These are phyloP conservation scores for Perodicticus potto DNA, from an alignment of 2,797 vertebrate species.

Conservation along the genomic window DNA sequence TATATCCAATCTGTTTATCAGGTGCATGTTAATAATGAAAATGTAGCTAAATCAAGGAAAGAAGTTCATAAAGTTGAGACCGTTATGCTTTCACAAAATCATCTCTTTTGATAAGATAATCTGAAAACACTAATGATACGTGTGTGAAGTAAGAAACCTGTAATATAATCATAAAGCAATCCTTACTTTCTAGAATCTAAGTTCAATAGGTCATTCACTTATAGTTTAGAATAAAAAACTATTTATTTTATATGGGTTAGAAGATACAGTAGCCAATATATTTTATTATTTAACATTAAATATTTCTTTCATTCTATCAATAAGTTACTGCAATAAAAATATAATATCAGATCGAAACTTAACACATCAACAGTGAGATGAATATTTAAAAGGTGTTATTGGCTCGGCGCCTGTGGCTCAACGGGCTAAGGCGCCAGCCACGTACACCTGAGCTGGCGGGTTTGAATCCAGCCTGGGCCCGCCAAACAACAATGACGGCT, in stretches of 20 bases:
- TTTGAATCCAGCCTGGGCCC: too few species aligned
- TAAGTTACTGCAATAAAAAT: slow-evolving; percentile 26
- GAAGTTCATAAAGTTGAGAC: slow-evolving; percentile 46
- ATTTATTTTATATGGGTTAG: slow-evolving; percentile 54
- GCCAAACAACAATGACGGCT: too few species aligned
- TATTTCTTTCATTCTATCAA: not conserved
- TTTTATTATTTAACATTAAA: not conserved
- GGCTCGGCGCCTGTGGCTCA: too few species aligned
- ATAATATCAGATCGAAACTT: not conserved
- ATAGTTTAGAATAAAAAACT: slow-evolving; percentile 63
- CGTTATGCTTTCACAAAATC: slow-evolving; percentile 64
- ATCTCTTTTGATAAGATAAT: slow-evolving; percentile 72
- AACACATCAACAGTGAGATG: not conserved
- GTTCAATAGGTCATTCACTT: slow-evolving; percentile 51
- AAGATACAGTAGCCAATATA: slow-evolving; percentile 25
- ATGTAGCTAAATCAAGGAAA: slow-evolving; percentile 42
- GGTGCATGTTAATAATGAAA: slow-evolving; percentile 78
- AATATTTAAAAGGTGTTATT: not conserved
- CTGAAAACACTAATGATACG: slow-evolving; percentile 72
- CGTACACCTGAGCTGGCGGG: too few species aligned
- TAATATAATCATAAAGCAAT: slow-evolving; percentile 68
- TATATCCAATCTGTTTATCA: slow-evolving; percentile 85
- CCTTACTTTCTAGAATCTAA: slow-evolving; percentile 57
- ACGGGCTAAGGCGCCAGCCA: too few species aligned
- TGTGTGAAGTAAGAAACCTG: slow-evolving; percentile 66